Percentiles rank a stretch among this genome's conserved stretches.
phyloP scores from a whole-genome alignment of 2,113 vertebrate genomes.

The Anas platyrhynchos region DNA sequence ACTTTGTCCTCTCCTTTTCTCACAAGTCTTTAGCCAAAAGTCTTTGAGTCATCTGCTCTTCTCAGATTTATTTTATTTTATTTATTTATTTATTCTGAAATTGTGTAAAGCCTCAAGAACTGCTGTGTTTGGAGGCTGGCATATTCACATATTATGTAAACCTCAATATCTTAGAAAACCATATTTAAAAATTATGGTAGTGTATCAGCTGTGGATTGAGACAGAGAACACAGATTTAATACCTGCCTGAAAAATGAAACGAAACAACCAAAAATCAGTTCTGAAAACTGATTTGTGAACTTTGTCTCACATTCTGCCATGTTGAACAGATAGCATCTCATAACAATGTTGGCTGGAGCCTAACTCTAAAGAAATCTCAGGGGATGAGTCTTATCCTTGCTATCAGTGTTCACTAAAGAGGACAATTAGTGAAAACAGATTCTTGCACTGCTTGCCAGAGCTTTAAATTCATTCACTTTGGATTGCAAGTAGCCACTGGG shows the following conservation, averaged over 20 bases:
- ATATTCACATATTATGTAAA: background rate
- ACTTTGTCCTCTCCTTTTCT: background rate
- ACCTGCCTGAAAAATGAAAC: background rate
- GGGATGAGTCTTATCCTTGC: background rate
- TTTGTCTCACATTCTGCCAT: background rate
- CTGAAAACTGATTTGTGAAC: background rate
- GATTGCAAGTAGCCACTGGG: background rate
- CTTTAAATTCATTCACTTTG: background rate
- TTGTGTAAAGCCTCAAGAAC: background rate
- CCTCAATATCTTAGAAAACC: background rate
- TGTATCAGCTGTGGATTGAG: background rate
- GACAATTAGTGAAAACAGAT: background rate
- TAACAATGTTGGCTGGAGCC: background rate
- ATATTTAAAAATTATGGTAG: background rate
- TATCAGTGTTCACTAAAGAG: background rate
- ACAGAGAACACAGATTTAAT: background rate
- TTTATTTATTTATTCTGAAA: background rate
- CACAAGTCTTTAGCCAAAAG: background rate
- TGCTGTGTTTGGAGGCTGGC: background rate
- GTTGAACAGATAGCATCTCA: background rate
- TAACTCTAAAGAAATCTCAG: accelerated
- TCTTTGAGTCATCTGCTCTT: background rate
- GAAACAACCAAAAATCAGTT: background rate
- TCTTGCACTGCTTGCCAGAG: background rate
- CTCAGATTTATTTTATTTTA: background rate